Base-by-base conservation (phyloP, 2,888 invertebrate species). In the Cosmia trapezina region DNA sequence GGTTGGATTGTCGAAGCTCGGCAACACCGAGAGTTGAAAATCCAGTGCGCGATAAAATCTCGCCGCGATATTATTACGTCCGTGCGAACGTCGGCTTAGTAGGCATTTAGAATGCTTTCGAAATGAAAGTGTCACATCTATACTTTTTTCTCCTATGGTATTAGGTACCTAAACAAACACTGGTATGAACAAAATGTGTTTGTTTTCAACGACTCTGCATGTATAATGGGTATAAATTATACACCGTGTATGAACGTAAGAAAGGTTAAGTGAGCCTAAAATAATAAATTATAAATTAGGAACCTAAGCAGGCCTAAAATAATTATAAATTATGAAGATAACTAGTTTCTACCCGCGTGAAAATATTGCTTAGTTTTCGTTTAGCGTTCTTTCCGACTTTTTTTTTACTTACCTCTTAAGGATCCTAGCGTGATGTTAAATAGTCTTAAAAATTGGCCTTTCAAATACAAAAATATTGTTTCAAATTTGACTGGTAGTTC, bases 111-210 rank as follows among this genome's bases (percentile, higher is more conserved):
- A 54, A 54, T 7, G 3, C 1, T 54, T 53, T 54, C 12, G 4
- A n/a, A 54, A 28, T 41, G 4, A 28, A 7, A 47, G 12, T 9
- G 28, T 33, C 22, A 7, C 19, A 33, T 43, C 62, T 73, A n/a
- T 33, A 49, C 14, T 19, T 69, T 43, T 41, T 43, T 43, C 7
- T 6, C 79, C 53, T 79, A 7, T 79, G 74, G 53, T 9, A 33
- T n/a, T 11, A 43, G 17, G n/a, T 53, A 54, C 80, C 80, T 76
- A 76, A 80, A 80, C 76, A 75, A 75, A 80, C 62, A n/a, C 14
- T 43, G n/a, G 7, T 53, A 54, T 53, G 59, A 80, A 80, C 81
- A 54, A 64, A 80, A 76, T 76, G 47, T 80, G 76, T 76, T 76
- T 80, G 80, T 80, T 80, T 53, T 60, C 59, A 60, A 74, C 59